phyloP scores from a whole-genome alignment of 2,888 invertebrate genomes.

The Mechanitis messenoides region DNA sequence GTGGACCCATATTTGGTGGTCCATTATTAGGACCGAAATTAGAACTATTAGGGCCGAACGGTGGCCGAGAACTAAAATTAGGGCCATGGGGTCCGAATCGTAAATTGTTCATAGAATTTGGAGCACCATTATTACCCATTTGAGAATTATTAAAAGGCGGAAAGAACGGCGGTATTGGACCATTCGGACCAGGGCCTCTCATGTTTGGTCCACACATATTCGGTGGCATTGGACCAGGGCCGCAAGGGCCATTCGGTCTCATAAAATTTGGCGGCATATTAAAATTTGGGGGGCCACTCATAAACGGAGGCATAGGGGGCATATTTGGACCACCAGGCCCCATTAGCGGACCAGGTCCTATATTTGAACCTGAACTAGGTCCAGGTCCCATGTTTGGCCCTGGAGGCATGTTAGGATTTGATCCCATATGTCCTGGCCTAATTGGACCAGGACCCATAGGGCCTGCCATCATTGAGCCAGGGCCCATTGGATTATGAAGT shows the following conservation, averaged over 20 bases:
- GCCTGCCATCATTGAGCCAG: constrained; percentile 26
- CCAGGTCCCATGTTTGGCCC: constrained; percentile 29
- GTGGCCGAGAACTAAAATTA: constrained; percentile 55
- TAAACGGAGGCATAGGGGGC: constrained; percentile 47
- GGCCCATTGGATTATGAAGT: constrained; percentile 33
- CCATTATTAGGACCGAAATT: constrained; percentile 35
- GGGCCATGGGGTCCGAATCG: constrained; percentile 60
- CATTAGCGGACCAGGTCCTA: constrained; percentile 26
- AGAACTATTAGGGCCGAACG: constrained; percentile 59
- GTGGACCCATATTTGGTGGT: constrained; percentile 40
- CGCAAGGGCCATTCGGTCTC: constrained; percentile 58
- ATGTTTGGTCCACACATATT: constrained; percentile 47
- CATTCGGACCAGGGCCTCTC: constrained; percentile 43
- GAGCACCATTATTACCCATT: constrained; percentile 45
- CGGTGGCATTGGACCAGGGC: constrained; percentile 41
- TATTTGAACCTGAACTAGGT: constrained; percentile 17
- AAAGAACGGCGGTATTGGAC: constrained; percentile 42
- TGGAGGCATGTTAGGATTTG: constrained; percentile 2
- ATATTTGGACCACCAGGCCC: constrained; percentile 41
- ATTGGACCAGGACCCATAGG: constrained; percentile 28
- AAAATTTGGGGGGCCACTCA: constrained; percentile 61
- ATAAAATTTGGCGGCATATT: constrained; percentile 63
- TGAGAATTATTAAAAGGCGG: constrained; percentile 43
- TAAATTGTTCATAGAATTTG: constrained; percentile 44
- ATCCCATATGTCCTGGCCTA: constrained; percentile 30